These are phyloP conservation scores for Pelochelys cantorii DNA, from an alignment of 2,797 vertebrate species.

Conservation along the genomic window DNA sequence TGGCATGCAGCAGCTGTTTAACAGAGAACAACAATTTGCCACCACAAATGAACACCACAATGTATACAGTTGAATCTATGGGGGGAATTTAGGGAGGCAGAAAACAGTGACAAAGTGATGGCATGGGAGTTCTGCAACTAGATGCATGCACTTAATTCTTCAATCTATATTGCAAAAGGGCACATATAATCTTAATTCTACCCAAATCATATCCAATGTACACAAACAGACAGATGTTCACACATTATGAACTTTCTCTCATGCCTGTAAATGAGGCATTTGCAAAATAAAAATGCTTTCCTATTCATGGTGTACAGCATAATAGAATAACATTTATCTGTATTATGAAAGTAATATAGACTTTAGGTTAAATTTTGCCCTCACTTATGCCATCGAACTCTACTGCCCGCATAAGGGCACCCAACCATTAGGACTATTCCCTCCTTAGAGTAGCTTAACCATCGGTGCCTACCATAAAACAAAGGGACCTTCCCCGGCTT, in stretches of 20 bases:
- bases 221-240: slow-evolving; percentile 15
- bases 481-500: background rate
- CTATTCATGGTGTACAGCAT: slow-evolving; percentile 4
- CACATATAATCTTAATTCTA: background rate
- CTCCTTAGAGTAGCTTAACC: background rate
- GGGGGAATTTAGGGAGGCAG: background rate
- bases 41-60: background rate
- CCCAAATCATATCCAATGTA: background rate
- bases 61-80: background rate
- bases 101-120: background rate
- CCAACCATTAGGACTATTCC: slow-evolving; percentile 11
- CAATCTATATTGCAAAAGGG: background rate
- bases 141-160: background rate
- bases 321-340: background rate
- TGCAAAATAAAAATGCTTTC: background rate
- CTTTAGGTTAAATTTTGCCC: background rate
- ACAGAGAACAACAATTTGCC: background rate
- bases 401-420: background rate
- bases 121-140: background rate
- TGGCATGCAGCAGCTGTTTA: background rate
- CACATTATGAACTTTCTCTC: slow-evolving; percentile 10
- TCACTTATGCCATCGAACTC: background rate
- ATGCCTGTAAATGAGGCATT: background rate
- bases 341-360: background rate
- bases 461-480: background rate